These are phyloP conservation scores for Poecilus cupreus DNA, from an alignment of 2,888 invertebrate species.

Conservation along the genomic window DNA sequence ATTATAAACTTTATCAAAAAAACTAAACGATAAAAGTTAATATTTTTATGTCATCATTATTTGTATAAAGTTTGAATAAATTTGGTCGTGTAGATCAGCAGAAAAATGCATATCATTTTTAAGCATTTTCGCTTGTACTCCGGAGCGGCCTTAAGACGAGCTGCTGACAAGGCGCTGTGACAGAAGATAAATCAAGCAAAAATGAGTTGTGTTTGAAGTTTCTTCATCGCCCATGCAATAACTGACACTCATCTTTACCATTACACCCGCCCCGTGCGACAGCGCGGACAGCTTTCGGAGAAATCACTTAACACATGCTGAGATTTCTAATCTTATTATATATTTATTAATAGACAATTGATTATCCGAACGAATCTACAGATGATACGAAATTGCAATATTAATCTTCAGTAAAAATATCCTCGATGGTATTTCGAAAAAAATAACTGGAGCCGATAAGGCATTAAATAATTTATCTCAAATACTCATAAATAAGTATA, in stretches of 20 bases:
- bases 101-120: too few relatives aligned
- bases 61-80: too few relatives aligned
- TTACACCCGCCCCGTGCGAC: background rate
- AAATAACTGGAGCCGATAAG: background rate
- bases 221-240: slow-evolving; percentile 39
- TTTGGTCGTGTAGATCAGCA: too few relatives aligned
- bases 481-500: background rate
- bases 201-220: slow-evolving; percentile 32
- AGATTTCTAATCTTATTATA: background rate
- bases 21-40: too few relatives aligned
- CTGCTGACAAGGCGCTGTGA: slow-evolving; percentile 25
- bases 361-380: background rate
- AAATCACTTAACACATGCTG: background rate
- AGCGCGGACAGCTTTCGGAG: background rate
- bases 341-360: background rate
- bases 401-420: too few relatives aligned
- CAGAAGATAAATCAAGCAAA: slow-evolving; percentile 34
- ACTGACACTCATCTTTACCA: slow-evolving; percentile 10
- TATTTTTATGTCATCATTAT: too few relatives aligned
- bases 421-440: too few relatives aligned
- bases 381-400: background rate
- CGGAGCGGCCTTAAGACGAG: too few relatives aligned
- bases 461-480: background rate
- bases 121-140: too few relatives aligned
- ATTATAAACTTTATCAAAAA: too few relatives aligned